Base-by-base conservation (phyloP, 2,113 vertebrate species). In the Oreotragus oreotragus region DNA sequence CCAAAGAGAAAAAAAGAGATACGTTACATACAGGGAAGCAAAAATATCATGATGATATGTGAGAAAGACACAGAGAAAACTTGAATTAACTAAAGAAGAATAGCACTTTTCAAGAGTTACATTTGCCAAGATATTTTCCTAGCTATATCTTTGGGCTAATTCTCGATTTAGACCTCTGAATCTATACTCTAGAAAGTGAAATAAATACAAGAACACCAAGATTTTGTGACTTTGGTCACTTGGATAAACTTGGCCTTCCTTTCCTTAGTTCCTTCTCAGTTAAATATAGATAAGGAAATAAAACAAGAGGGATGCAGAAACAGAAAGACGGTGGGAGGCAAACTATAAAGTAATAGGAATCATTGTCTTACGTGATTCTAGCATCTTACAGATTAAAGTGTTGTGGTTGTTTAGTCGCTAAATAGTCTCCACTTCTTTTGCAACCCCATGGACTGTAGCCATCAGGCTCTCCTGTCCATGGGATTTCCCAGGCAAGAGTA, bases 281-380 rank as follows among this genome's bases (percentile, higher is more conserved):
- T 90, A 79, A 94, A 80, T 91, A 97, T 88, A 97, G 93, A 81
- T 28, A 81, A 76, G 84, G 47, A 28, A 97, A 91, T 97, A 90
- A 76, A 57, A 96, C 77, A 36, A 80, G 36, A 66, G 10, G 33
- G 16, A 1, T 14, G 4, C 19, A 21, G 30, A 81, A 90, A 79
- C 25, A 36, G 27, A 84, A 84, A 93, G 58, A 21, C 23, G 12
- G 11, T 10, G 2, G 1, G 11, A 1, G 6, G 0, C 9, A 77
- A 92, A 49, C 14, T 14, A 80, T 36, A 30, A 90, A 79, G 27
- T 43, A 81, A 86, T 51, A 30, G 47, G 51, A 55, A 57, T 11
- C 12, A 77, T n/a, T 62, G 47, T 80, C 36, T 94, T 27, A 51
- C 14, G 2, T 33, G 25, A 97, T 47, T n/a, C 36, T 53, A 62